Base-by-base conservation (phyloP, 2,797 vertebrate species). In the Austrolebias charrua region DNA sequence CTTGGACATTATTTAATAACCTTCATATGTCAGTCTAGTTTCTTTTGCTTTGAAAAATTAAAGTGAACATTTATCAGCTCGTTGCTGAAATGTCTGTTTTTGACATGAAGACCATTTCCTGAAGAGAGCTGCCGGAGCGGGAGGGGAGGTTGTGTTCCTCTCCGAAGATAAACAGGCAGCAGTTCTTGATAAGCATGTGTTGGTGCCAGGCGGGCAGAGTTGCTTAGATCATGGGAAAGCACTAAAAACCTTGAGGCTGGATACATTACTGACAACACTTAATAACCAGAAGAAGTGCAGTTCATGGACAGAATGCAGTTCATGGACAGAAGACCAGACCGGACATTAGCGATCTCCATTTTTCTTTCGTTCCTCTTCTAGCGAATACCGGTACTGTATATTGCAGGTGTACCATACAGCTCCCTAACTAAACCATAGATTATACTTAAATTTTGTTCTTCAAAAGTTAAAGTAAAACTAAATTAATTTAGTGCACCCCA, bases 101-200 rank as follows among this genome's bases (percentile, higher is more conserved):
- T 51, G n/a, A 43, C 16, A 9, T 20, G 0, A 24, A 29, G 33
- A 56, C 55, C 68, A 60, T 44, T 16, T 59, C 43, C 60, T 81
- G 42, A n/a, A 31, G 33, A 55, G 56, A 71, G 63, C 44, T 16
- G 59, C 42, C 60, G 79, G 42, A 16, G 55, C 40, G 60, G 71
- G 62, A 69, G 73, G 68, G 74, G 71, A 73, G 74, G 73, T 55
- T 67, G 63, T 64, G 56, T 89, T 83, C 81, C 76, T 72, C 69
- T 58, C 73, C 52, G 16, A 48, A 85, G 78, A 86, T 86, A 89
- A 90, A 86, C 73, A 76, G 53, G 54, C 58, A 28, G 44, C 10
- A 61, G 48, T 15, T 75, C 80, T 73, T 60, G 80, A 86, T 80
- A 78, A 80, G 76, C 53, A 72, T 67, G 57, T 59, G 73, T 63